Conservation (phyloP, 2,797 vertebrate species). For the Crypturellus tataupa region DNA sequence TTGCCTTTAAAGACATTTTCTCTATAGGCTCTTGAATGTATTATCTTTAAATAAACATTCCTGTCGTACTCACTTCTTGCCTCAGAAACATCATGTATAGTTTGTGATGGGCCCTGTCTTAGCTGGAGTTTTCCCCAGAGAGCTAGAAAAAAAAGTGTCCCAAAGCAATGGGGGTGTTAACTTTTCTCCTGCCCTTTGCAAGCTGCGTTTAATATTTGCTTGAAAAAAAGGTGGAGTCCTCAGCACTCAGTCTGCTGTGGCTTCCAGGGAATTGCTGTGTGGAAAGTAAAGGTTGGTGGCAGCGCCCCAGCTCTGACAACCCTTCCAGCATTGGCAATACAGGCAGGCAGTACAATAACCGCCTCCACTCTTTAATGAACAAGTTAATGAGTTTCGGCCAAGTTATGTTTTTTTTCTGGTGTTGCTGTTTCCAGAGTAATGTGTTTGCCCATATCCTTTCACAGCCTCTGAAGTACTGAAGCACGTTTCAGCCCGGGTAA, state of each 20-base stretch:
- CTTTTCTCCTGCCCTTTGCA: not conserved
- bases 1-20: not conserved
- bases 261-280: too few species aligned
- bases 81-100: not conserved
- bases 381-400: not conserved
- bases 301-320: rapidly evolving
- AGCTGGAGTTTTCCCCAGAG: not conserved
- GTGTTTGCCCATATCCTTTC: not conserved
- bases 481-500: not conserved
- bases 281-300: not conserved
- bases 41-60: not conserved
- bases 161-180: not conserved
- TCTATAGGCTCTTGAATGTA: not conserved
- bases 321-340: not conserved
- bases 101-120: rapidly evolving
- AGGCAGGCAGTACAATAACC: not conserved
- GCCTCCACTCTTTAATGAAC: not conserved
- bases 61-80: not conserved
- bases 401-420: not conserved
- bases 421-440: not conserved
- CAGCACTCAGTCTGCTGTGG: too few species aligned
- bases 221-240: too few species aligned
- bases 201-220: not conserved
- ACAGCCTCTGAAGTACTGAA: not conserved
- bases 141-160: not conserved